Evolutionary conservation across 2,888 invertebrate species (phyloP).

Genomic region (Pediacus dermestoides): DNA sequence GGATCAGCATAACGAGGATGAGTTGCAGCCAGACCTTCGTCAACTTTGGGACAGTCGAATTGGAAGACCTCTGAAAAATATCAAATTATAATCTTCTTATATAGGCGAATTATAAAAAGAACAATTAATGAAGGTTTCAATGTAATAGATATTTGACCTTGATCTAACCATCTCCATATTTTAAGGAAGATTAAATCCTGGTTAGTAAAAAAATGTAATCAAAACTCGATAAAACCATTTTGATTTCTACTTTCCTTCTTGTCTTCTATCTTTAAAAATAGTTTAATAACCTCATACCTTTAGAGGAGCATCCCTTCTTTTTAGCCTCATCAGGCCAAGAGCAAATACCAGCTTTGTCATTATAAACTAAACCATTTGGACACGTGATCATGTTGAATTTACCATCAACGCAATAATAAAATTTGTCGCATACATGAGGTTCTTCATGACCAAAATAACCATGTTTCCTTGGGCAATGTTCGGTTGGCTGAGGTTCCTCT

Average conservation of each 20-base stretch:
- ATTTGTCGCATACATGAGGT: conserved; percentile 73
- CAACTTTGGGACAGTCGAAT: conserved; percentile 78
- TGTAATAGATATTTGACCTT: no score
- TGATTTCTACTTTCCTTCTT: conserved; percentile 6
- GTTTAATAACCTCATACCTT: no score
- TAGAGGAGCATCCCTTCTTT: conserved; percentile 78
- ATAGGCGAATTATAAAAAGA: no score
- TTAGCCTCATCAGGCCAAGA: conserved; percentile 92
- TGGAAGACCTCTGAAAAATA: conserved; percentile 67
- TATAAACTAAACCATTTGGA: conserved; percentile 82
- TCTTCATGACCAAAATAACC: conserved; percentile 87
- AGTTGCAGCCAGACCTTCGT: conserved; percentile 66
- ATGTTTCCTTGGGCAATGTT: conserved; percentile 76
- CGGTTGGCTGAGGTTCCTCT: conserved; percentile 70
- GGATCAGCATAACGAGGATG: conserved; percentile 86
- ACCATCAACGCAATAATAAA: conserved; percentile 87
- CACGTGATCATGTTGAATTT: conserved; percentile 87
- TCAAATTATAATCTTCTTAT: no score
- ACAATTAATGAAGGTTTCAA: no score
- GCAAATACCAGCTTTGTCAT: conserved; percentile 84
- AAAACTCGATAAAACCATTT: conserved; percentile 2
- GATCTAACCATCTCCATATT: neutral
- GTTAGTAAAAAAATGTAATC: conserved; percentile 2
- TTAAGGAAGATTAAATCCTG: conserved; percentile 3
- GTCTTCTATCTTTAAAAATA: conserved; percentile 4